Base-by-base conservation (phyloP, 64 coral and sea anemone species). In the Astreopora myriophthalma region DNA sequence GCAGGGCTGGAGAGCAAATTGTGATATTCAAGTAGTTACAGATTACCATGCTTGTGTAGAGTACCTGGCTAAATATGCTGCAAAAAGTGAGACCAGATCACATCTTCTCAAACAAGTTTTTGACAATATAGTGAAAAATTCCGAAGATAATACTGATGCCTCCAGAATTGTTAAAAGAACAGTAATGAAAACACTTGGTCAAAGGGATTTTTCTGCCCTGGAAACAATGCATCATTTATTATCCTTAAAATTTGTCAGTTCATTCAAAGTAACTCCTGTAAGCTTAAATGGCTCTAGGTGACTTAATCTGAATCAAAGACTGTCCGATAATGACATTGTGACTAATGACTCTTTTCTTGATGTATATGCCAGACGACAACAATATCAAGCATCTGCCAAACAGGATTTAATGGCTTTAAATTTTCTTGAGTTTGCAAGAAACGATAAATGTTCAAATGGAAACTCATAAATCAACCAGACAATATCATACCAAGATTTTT, bases 31-130 rank as follows among this genome's bases (percentile, higher is more conserved):
- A 42, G 40, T 79, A 24, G 64, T 80, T 44, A 90, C 38, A 67
- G 88, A 80, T 42, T 75, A 90, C 39, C 74, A 90, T 90, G 88
- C 74, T 28, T 90, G 88, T 67, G 74, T 90, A 42, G 89, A 87
- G 34, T 87, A 71, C 69, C 38, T 87, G 11, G 23, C 85, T 71
- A 87, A 87, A 33, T 71, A 71, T 87, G 65, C 85, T 24, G 27
- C 65, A 25, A 87, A 69, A 71, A 77, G 76, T 71, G 89, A 92
- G 75, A 69, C 80, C 33, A 91, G 66, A 73, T 91, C 78, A 73
- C 77, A 30, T 62, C 38, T 84, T 38, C 70, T 91, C 51, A 91
- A 71, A 84, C 44, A 91, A 23, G 61, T 38, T 82, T 91, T 91
- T 64, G 52, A 91, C 69, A 48, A 70, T 74, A 65, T 92, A 37